Base-by-base conservation (phyloP, 2,797 vertebrate species). In the Molossus alvarezi region DNA sequence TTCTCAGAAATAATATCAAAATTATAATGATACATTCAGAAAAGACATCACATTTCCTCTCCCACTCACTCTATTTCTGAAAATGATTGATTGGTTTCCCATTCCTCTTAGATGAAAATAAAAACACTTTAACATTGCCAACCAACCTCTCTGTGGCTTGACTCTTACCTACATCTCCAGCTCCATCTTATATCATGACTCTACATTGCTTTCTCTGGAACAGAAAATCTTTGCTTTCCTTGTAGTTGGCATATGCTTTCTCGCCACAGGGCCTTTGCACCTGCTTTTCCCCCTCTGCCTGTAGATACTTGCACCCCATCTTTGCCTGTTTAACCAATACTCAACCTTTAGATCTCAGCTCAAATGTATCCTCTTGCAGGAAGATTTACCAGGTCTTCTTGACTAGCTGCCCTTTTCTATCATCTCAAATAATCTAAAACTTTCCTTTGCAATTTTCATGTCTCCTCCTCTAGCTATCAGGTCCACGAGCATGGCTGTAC, bases 1-100 rank as follows among this genome's bases (percentile, higher is more conserved):
- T 81, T 90, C 58, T 95, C 55, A 88, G 53, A 91, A 93, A 75
- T 64, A 58, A 41, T 71, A 95, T 81, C 1, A 37, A 84, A 57
- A 60, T 77, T 84, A 71, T 53, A 79, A 14, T 86, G 53, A n/a
- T 76, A 37, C 62, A 76, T 94, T 88, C 67, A 84, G 69, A 87
- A 77, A 76, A 9, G 51, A 58, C 3, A 1, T 53, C 15, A 55
- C 1, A 53, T 27, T 81, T 7, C 5, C 9, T 82, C 62, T 82
- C 48, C 69, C 8, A 62, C 11, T 1, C 3, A 65, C 12, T 13
- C 53, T 41, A 25, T 41, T 79, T 37, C 58, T 84, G 88, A 92
- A 77, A 94, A 79, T 6, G 9, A 55, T 73, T 87, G 15, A 60
- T 20, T n/a, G 6, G 1, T 55, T 79, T 55, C 17, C 18, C 14